phyloP scores from a whole-genome alignment of 2,888 invertebrate species.

The Eremobia ochroleuca region DNA sequence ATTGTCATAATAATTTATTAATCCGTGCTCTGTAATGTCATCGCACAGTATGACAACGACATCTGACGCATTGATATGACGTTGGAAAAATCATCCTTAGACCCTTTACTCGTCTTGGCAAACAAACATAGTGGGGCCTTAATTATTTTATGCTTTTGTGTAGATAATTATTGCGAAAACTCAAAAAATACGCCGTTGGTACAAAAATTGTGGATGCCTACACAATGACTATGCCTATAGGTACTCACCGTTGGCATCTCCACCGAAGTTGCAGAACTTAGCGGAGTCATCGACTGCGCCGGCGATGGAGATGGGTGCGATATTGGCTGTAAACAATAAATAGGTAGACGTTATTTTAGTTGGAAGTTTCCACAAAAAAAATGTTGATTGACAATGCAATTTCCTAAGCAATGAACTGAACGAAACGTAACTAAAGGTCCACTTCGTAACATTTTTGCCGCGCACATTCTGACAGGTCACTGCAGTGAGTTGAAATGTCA shows the following conservation, averaged over 20 bases:
- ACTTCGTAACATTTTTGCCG: neutral
- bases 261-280: conserved; percentile 74
- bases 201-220: neutral
- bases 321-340: conserved; percentile 71
- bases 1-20: no score
- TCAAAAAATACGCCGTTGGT: neutral
- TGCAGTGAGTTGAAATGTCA: neutral
- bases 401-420: neutral
- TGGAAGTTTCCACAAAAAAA: neutral
- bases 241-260: conserved; percentile 65
- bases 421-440: neutral
- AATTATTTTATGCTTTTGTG: neutral
- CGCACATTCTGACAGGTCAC: neutral
- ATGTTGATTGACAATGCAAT: neutral
- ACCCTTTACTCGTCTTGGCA: neutral
- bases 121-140: neutral
- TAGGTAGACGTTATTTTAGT: neutral
- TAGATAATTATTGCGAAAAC: neutral
- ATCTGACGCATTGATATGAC: neutral
- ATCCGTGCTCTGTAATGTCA: no score
- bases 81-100: neutral
- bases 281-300: neutral
- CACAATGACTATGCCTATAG: neutral
- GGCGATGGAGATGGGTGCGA: conserved; percentile 63
- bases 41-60: no score